Evolutionary conservation across 2,888 invertebrate genomes (phyloP), one percentile per base, ranked within the genome.

Genomic region (Ormia ochracea): DNA sequence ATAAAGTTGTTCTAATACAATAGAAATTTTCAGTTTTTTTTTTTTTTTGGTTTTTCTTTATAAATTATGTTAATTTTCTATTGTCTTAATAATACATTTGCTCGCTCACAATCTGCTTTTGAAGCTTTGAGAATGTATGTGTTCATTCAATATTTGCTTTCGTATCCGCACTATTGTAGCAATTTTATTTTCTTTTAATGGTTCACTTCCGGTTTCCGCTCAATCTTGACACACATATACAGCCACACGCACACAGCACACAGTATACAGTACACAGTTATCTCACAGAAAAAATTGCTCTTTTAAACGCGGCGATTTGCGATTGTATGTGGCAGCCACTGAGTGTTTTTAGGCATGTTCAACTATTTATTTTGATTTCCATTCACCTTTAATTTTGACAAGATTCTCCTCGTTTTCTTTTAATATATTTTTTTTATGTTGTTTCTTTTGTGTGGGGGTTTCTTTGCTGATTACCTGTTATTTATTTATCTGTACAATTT

Each of bases 331-430:
- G 9, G 26, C 23, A 19, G 19, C 19, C 36, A 4, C 23, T 54
- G 23, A 48, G 14, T 50, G 17, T 7, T 50, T 61, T 38, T 31
- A 28, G 59, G 9, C 45, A 52, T 31, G 38, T 50, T 56, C 14
- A 61, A 68, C 73, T 73, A 78, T 73, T 65, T 69, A 78, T 74
- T 65, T 70, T 61, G 65, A 75, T 79, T 56, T 69, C 61, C 48
- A 19, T 78, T 75, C 52, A 59, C 28, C 65, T 65, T 63, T 63
- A 63, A 72, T 63, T 59, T 58, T 28, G 26, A 65, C 23, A 56
- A 65, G 50, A 36, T 54, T 72, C 65, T 31, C 9, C n/a, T 45
- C 28, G 26, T 58, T 56, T 45, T 69, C 9, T 10, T 38, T 38
- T 54, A n/a, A n/a, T n/a, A n/a, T n/a, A n/a, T 54, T 54, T 21